Conservation (phyloP, 2,888 invertebrate genomes). For the Drosophila fulvimacula region DNA sequence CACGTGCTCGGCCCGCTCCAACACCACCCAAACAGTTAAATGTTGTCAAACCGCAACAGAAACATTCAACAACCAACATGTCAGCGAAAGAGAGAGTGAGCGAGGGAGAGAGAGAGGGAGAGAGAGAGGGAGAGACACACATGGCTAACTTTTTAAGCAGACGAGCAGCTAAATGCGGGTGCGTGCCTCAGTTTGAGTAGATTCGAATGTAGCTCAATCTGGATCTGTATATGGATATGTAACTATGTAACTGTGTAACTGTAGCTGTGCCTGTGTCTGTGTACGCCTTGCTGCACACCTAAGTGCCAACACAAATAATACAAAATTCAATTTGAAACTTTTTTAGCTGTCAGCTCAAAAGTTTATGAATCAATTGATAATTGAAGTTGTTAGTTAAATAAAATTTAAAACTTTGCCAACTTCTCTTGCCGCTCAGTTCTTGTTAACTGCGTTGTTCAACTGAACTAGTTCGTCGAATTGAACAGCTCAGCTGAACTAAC, state of each 20-base stretch:
- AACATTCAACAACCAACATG: slow-evolving; percentile 53
- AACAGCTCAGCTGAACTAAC: neutral
- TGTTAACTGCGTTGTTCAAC: neutral
- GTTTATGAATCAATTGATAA: slow-evolving; percentile 24
- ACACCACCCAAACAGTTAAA: slow-evolving; percentile 15
- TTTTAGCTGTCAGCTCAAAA: neutral
- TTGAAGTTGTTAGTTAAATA: slow-evolving; percentile 10
- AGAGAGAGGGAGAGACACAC: slow-evolving; percentile 33
- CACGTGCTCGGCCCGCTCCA: slow-evolving; percentile 52
- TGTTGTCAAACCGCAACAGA: slow-evolving; percentile 70
- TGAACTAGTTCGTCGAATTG: neutral
- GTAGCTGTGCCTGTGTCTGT: neutral
- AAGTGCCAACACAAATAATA: slow-evolving; percentile 18
- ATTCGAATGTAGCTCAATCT: slow-evolving; percentile 2
- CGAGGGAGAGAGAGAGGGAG: too few relatives aligned
- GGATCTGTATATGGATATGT: neutral
- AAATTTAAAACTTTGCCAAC: neutral
- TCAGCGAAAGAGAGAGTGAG: slow-evolving; percentile 46
- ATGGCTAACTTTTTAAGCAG: slow-evolving; percentile 55
- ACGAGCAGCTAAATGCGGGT: slow-evolving; percentile 28
- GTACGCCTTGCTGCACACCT: slow-evolving; percentile 46
- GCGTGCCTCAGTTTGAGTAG: slow-evolving; percentile 14
- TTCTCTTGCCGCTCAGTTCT: neutral
- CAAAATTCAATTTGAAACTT: slow-evolving; percentile 27
- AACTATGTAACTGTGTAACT: neutral